Conservation (phyloP, 2,797 vertebrate genomes). For the Triplophysa bombifrons region DNA sequence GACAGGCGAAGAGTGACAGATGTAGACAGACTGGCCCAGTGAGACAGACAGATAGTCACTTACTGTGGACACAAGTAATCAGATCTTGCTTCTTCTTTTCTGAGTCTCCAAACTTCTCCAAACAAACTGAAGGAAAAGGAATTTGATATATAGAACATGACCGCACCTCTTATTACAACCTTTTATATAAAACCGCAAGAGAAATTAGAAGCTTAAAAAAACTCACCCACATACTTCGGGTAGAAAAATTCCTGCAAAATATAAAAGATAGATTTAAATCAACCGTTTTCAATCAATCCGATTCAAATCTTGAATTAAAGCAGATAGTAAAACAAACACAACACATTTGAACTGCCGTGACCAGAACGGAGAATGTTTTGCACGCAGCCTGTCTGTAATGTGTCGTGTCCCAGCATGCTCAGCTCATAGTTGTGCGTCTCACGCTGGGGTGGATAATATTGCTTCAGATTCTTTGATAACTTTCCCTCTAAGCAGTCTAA, state of each 20-base stretch:
- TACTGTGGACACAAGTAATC: conserved; percentile 92
- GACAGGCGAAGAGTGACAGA: too few relatives aligned
- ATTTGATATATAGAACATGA: neutral
- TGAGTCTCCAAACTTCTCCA: conserved; percentile 81
- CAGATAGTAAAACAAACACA: neutral
- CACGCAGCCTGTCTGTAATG: neutral
- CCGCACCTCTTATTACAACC: neutral
- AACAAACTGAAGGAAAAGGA: conserved; percentile 78
- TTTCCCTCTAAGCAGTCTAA: conserved; percentile 17
- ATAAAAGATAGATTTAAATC: conserved; percentile 4
- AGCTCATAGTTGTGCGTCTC: conserved; percentile 5
- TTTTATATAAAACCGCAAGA: neutral
- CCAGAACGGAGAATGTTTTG: neutral
- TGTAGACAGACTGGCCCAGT: neutral
- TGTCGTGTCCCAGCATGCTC: conserved; percentile 45
- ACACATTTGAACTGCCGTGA: neutral
- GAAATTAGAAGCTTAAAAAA: neutral
- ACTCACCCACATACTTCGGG: conserved; percentile 93
- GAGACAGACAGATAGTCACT: conserved; percentile 66
- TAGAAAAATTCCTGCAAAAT: conserved; percentile 91
- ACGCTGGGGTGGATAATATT: neutral
- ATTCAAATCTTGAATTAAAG: too few relatives aligned
- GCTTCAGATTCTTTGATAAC: conserved; percentile 19
- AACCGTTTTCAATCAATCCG: too few relatives aligned
- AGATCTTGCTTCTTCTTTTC: conserved; percentile 84